Evolutionary conservation across 2,888 invertebrate species (phyloP).

Genomic region (Pristionchus arcanus): DNA sequence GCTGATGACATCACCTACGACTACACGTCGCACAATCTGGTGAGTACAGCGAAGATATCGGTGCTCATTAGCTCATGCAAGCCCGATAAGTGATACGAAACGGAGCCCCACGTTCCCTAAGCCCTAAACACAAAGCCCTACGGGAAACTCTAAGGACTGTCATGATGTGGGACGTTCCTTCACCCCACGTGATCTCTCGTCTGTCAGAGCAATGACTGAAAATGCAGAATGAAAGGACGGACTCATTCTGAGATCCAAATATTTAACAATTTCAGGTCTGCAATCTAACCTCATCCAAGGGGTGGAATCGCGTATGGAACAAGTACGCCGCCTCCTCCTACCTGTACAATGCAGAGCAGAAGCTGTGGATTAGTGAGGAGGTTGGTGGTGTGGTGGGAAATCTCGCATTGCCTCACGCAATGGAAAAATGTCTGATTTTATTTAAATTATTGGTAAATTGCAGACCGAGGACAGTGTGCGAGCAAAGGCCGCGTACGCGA

Average conservation of each 20-base stretch:
- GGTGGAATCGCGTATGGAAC: constrained; percentile 82
- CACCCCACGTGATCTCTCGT: no score
- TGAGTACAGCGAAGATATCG: neutral
- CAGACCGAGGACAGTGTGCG: constrained; percentile 38
- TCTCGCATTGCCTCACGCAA: neutral
- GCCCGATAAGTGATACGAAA: no score
- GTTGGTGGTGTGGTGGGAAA: constrained; percentile 30
- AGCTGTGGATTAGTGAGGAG: constrained; percentile 53
- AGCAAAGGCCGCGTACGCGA: constrained; percentile 39
- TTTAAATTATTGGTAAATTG: neutral
- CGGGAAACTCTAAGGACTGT: no score
- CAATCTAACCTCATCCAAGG: neutral
- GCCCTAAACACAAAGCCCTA: no score
- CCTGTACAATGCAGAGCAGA: constrained; percentile 34
- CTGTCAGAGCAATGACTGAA: no score
- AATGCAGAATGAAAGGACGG: no score
- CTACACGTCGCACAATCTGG: constrained; percentile 7
- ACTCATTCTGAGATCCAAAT: no score
- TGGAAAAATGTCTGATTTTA: neutral
- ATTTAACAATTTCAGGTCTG: constrained; percentile 7
- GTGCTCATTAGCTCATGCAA: no score
- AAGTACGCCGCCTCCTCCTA: constrained; percentile 88
- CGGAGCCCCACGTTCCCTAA: no score
- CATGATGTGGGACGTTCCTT: no score
- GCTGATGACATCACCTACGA: constrained; percentile 29